Conservation (phyloP, 2,797 vertebrate genomes). For the Otolemur crassicaudatus region DNA sequence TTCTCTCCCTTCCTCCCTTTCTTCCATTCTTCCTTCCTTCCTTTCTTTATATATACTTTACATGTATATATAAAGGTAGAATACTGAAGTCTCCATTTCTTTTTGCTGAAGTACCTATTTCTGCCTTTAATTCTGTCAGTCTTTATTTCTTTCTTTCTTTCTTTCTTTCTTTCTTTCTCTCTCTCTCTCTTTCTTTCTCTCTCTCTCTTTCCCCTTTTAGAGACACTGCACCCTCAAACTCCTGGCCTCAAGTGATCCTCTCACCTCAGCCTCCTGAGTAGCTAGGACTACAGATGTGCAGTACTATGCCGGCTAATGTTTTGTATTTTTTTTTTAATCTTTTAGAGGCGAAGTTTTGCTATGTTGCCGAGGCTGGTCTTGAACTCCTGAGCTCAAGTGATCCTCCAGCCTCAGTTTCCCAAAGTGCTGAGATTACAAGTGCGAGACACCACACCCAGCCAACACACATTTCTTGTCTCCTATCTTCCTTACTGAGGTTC, state of each 20-base stretch:
- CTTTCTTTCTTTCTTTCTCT: too few species aligned
- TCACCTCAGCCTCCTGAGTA: neutral
- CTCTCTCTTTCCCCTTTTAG: neutral
- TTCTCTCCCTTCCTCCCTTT: neutral
- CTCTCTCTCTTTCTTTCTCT: too few species aligned
- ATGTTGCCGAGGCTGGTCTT: neutral
- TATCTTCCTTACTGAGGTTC: neutral
- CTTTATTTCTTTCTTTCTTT: too few species aligned
- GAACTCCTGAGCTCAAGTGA: neutral
- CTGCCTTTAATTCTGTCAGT: neutral
- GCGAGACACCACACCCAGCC: neutral
- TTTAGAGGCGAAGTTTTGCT: neutral
- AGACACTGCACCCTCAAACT: neutral
- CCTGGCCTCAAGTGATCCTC: neutral
- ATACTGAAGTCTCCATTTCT: too few species aligned
- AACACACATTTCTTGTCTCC: neutral
- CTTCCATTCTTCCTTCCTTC: neutral
- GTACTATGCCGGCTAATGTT: neutral
- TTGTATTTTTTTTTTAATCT: neutral
- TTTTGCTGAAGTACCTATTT: too few species aligned
- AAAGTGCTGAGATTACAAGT: neutral
- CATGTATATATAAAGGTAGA: too few species aligned
- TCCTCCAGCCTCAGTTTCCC: neutral
- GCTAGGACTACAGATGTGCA: neutral
- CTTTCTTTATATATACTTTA: too few species aligned